Percentiles rank a stretch among this genome's conserved stretches.
These are phyloP conservation scores for Himantopus leucocephalus DNA, from an alignment of 2,113 vertebrate genomes.

Conservation along the genomic window DNA sequence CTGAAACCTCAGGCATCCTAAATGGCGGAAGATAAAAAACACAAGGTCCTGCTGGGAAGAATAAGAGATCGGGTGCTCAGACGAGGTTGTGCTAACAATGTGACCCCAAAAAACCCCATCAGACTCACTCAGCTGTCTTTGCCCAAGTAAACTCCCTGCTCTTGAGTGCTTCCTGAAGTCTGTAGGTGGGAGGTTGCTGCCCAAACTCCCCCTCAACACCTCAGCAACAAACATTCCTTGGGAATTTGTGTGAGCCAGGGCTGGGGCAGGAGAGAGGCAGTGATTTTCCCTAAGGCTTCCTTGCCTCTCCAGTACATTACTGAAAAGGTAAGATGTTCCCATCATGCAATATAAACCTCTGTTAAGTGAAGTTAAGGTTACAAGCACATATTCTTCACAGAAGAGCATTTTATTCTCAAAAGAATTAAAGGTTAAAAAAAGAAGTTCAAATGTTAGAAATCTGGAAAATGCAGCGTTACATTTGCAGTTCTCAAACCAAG, in stretches of 20 bases:
- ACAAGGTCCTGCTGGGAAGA: neutral
- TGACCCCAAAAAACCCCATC: neutral
- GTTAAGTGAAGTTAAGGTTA: slow-evolving; percentile 48
- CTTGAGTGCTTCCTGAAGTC: neutral
- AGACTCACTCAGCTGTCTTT: neutral
- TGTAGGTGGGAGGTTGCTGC: neutral
- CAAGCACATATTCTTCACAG: slow-evolving; percentile 3
- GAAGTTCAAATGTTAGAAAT: slow-evolving; percentile 20
- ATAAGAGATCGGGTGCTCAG: neutral
- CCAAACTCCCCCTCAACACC: neutral
- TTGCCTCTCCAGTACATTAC: neutral
- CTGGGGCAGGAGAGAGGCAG: neutral
- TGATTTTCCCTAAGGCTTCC: neutral
- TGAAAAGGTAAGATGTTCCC: neutral
- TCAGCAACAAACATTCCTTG: neutral
- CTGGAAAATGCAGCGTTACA: neutral
- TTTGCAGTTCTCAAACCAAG: slow-evolving; percentile 50
- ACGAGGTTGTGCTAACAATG: neutral
- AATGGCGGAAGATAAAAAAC: neutral
- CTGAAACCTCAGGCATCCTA: neutral
- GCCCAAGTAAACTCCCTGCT: neutral
- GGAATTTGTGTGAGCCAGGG: neutral
- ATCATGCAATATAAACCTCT: slow-evolving; percentile 43
- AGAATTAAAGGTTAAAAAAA: slow-evolving; percentile 16
- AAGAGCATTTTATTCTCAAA: slow-evolving; percentile 21